A percentile compares a stretch with the other conserved stretches of the same genome.
Conservation (phyloP, 2,888 invertebrate species). For the Pogonocherus hispidulus region DNA sequence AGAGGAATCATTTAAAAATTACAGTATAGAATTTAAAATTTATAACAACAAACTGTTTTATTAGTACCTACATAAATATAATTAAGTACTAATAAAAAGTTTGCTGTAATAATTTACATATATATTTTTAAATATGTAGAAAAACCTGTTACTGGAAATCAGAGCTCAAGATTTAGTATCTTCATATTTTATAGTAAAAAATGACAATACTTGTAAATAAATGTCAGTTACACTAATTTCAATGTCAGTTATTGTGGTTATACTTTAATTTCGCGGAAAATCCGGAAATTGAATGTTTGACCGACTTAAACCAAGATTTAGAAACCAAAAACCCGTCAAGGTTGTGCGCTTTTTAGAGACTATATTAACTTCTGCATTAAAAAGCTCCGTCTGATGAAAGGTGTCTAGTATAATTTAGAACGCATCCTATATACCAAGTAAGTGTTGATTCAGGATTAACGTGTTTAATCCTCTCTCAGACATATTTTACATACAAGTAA, state of each 20-base stretch:
- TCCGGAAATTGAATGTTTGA: neutral
- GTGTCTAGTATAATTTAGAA: neutral
- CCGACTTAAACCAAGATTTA: slow-evolving; percentile 1
- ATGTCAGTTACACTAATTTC: neutral
- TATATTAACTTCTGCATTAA: neutral
- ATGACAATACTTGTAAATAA: neutral
- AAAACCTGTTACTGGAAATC: too few relatives aligned
- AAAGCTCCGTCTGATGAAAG: neutral
- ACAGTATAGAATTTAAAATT: too few relatives aligned
- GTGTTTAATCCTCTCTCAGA: neutral
- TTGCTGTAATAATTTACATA: too few relatives aligned
- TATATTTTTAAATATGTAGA: too few relatives aligned
- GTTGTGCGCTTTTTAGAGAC: neutral
- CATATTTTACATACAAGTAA: neutral
- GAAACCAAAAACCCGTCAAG: neutral
- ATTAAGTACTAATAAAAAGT: too few relatives aligned
- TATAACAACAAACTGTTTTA: too few relatives aligned
- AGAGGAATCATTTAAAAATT: too few relatives aligned
- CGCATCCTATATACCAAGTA: neutral
- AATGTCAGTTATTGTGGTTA: neutral
- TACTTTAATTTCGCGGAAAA: neutral
- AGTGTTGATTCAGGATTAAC: neutral
- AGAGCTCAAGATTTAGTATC: too few relatives aligned
- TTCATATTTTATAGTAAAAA: neutral
- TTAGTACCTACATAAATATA: too few relatives aligned